phyloP scores from a whole-genome alignment of 2,797 vertebrate genomes.

The Darevskia mixta region DNA sequence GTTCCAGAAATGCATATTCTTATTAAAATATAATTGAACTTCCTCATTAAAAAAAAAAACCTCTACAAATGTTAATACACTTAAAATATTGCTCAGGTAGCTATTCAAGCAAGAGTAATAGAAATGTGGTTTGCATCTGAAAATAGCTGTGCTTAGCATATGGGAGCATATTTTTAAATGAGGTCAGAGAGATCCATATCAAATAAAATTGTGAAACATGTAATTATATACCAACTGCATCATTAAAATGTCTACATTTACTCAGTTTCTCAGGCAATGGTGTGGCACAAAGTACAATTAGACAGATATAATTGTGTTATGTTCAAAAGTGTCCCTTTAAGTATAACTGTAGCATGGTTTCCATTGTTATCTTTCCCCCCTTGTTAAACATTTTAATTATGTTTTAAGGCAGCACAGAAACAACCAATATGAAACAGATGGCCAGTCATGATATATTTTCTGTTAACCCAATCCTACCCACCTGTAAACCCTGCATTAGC shows the following conservation, averaged over 20 bases:
- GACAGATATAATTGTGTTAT: not conserved
- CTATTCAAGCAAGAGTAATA: constrained; percentile 1
- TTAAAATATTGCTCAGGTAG: constrained; percentile 19
- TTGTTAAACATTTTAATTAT: constrained; percentile 1
- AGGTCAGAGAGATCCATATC: not conserved
- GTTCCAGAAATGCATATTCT: not conserved
- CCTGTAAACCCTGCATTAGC: not conserved
- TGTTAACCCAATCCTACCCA: not conserved
- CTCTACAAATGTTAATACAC: not conserved
- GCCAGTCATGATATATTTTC: not conserved
- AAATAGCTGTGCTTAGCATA: constrained; percentile 14
- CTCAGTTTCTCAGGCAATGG: not conserved
- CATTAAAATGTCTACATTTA: constrained; percentile 23
- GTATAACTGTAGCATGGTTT: not conserved
- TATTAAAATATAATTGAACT: not conserved
- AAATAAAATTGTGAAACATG: constrained; percentile 14
- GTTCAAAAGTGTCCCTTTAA: not conserved
- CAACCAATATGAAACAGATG: not conserved
- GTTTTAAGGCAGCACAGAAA: not conserved
- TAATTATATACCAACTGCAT: constrained; percentile 13
- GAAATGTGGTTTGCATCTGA: not conserved
- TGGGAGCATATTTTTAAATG: not conserved
- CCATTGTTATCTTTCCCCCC: not conserved
- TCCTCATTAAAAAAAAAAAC: not conserved
- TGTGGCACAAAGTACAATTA: not conserved